A percentile compares a stretch with the other conserved stretches of the same genome.
phyloP scores from a whole-genome alignment of 2,113 vertebrate species.

The Papio anubis region DNA sequence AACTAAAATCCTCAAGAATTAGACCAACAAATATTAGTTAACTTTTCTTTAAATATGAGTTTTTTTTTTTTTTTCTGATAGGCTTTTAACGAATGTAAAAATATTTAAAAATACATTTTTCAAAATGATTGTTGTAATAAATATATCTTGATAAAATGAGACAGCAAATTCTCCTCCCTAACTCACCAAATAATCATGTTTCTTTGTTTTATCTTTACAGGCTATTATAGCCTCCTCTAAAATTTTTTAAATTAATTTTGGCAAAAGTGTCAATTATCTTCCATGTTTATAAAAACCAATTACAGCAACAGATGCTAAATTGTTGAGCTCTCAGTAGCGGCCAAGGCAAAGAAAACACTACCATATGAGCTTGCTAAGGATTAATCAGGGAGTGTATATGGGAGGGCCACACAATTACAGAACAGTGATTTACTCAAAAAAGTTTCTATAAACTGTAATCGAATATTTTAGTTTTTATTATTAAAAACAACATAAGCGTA shows the following conservation, averaged over 20 bases:
- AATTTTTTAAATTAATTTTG: background rate
- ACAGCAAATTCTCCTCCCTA: background rate
- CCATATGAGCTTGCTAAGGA: background rate
- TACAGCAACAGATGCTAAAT: background rate
- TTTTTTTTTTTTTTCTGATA: too few species aligned
- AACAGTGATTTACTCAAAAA: background rate
- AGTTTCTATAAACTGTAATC: background rate
- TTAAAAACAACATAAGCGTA: background rate
- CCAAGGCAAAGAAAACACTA: background rate
- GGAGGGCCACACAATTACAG: background rate
- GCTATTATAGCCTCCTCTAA: background rate
- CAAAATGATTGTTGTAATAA: background rate
- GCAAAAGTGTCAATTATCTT: background rate
- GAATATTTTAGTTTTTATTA: background rate
- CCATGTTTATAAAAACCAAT: background rate
- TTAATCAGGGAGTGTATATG: fast-evolving
- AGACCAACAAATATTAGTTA: background rate
- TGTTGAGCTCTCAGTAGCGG: background rate
- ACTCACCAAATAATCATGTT: background rate
- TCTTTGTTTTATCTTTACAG: background rate
- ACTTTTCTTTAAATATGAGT: background rate
- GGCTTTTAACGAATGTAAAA: background rate
- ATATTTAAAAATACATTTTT: background rate
- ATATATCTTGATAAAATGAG: background rate
- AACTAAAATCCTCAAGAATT: background rate